phyloP scores from a whole-genome alignment of 2,888 invertebrate genomes.

The Glyphotaelius pellucidus region DNA sequence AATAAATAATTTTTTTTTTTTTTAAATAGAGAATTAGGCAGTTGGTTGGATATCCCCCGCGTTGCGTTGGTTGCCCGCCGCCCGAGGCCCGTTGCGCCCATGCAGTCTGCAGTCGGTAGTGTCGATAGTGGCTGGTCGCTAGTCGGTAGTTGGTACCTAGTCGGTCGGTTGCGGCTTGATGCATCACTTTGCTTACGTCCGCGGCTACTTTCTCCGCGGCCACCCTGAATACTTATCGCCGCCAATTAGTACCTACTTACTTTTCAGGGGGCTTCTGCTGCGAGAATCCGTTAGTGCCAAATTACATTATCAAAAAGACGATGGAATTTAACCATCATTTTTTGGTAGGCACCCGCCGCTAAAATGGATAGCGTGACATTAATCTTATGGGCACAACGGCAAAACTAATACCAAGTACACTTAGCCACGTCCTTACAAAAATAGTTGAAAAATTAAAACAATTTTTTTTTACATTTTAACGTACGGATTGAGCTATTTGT shows the following conservation, averaged over 20 bases:
- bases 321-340: not conserved
- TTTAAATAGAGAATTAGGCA: too few relatives aligned
- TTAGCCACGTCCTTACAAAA: too few relatives aligned
- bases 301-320: not conserved
- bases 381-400: not conserved
- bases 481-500: too few relatives aligned
- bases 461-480: too few relatives aligned
- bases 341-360: not conserved
- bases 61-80: not conserved
- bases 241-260: constrained; percentile 28
- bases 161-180: constrained; percentile 18
- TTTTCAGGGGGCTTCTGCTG: constrained; percentile 14
- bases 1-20: too few relatives aligned
- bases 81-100: not conserved
- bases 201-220: constrained; percentile 51
- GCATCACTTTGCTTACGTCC: constrained; percentile 45
- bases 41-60: too few relatives aligned
- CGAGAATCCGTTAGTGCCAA: constrained; percentile 22
- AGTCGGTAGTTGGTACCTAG: not conserved
- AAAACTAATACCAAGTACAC: too few relatives aligned
- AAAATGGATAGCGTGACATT: not conserved
- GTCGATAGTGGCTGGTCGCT: not conserved
- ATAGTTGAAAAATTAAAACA: too few relatives aligned
- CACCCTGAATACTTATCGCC: constrained; percentile 54
- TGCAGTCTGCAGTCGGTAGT: too few relatives aligned